Evolutionary conservation across 2,888 invertebrate genomes (phyloP).

Genomic region (Panzeria rudis): DNA sequence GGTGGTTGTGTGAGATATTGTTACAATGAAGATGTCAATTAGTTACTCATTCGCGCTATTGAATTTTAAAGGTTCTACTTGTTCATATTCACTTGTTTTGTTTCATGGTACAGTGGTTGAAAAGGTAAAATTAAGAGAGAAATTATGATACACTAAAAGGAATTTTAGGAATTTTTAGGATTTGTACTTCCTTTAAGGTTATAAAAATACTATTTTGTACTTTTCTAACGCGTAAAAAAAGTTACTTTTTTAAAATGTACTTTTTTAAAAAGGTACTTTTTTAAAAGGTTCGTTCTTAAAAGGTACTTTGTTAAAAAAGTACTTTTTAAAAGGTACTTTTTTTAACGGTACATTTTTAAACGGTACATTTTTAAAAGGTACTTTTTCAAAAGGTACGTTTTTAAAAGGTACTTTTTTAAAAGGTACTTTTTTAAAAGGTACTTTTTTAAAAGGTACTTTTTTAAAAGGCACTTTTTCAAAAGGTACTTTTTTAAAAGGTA

Average conservation of each 20-base stretch:
- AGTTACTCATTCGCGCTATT: constrained; percentile 8
- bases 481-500: no score
- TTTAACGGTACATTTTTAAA: neutral
- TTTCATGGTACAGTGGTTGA: neutral
- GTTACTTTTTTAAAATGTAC: no score
- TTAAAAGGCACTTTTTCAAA: no score
- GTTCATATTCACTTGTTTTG: neutral
- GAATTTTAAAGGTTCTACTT: neutral
- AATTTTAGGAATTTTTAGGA: no score
- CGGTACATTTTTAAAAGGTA: neutral
- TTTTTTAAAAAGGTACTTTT: no score
- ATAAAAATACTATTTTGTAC: no score
- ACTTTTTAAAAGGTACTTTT: no score
- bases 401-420: neutral
- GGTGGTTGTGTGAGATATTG: constrained; percentile 1
- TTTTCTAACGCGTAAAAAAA: no score
- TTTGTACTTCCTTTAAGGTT: no score
- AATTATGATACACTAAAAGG: no score
- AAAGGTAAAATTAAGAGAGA: neutral
- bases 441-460: neutral
- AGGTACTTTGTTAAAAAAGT: no score
- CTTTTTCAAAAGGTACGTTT: neutral
- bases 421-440: neutral
- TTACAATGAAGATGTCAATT: constrained; percentile 58
- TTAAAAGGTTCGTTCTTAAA: no score